Percentiles rank a stretch among this genome's conserved stretches.
Evolutionary conservation across 2,113 vertebrate genomes (phyloP).

Genomic region (Percopsis transmontana): DNA sequence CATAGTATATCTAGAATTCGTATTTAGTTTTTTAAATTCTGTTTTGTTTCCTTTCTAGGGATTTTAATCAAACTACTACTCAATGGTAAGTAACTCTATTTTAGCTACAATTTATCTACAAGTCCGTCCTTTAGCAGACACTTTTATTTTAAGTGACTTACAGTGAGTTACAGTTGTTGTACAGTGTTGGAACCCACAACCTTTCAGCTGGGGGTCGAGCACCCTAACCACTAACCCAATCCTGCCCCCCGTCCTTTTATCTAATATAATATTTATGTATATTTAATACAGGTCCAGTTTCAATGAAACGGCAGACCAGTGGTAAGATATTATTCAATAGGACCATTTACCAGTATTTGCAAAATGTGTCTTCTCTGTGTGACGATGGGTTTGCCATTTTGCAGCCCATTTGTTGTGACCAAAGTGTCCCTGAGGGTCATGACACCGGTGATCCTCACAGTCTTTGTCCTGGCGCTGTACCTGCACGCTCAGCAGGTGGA

Average conservation of each 20-base stretch:
- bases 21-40: not conserved
- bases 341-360: not conserved
- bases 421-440: conserved; percentile 92
- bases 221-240: no score
- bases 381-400: not conserved
- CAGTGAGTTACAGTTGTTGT: no score
- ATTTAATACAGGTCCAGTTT: conserved; percentile 70
- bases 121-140: no score
- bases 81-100: conserved; percentile 65
- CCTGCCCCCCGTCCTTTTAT: no score
- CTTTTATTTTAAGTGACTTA: no score
- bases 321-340: conserved; percentile 76
- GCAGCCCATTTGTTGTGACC: conserved; percentile 74
- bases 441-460: conserved; percentile 91
- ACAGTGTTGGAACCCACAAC: no score
- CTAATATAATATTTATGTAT: no score
- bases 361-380: conserved; percentile 1
- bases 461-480: conserved; percentile 93
- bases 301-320: conserved; percentile 83
- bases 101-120: conserved; percentile 1
- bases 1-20: not conserved
- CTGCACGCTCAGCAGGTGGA: conserved; percentile 97
- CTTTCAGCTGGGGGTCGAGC: no score
- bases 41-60: conserved; percentile 49
- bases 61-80: conserved; percentile 74